Evolutionary conservation across 1,140 invertebrate species (phyloP), one percentile per base, ranked within the genome.

Genomic region (Coboldia fuscipes): DNA sequence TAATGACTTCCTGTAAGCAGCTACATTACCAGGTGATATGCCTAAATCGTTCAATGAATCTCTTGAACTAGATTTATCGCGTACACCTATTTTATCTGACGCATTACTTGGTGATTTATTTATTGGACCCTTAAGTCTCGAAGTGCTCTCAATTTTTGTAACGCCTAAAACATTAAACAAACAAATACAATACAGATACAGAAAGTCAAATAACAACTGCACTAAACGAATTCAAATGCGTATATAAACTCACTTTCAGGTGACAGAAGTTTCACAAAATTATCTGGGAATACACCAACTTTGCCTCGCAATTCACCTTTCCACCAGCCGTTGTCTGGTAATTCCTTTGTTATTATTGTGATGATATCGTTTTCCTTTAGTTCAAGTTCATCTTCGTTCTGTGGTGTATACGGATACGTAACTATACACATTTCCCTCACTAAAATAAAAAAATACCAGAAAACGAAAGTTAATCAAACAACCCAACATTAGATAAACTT

Each of bases 311-410:
- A 45, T 60, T 97, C 90, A 31, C 92, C 93, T 55, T 77, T 76
- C 90, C 90, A 97, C 93, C 90, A 97, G 26, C 88, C 88, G 40
- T 82, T 76, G 57, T 97, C 93, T 29, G 83, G 81, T 23, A 82
- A 72, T 44, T 93, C 76, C 63, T 75, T 84, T 20, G 70, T 76
- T 22, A 97, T 55, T 36, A 97, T 65, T 6, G 70, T 81, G 38
- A 98, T 77, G 13, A 93, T 64, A 46, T 97, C 88, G 20, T 86
- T 89, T 54, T 89, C 82, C 38, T 66, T 69, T 20, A 98, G 57
- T 2, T 75, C 76, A 37, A 98, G 57, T 58, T 97, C 93, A 61
- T 97, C 93, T 13, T 88, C 81, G 52, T 97, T 94, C 41, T 75
- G 72, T 9, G 89, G 83, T 33, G 72, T 64, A 56, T 97, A 97